Conservation (phyloP, 2,888 invertebrate genomes). For the Dolichomitus sp. region DNA sequence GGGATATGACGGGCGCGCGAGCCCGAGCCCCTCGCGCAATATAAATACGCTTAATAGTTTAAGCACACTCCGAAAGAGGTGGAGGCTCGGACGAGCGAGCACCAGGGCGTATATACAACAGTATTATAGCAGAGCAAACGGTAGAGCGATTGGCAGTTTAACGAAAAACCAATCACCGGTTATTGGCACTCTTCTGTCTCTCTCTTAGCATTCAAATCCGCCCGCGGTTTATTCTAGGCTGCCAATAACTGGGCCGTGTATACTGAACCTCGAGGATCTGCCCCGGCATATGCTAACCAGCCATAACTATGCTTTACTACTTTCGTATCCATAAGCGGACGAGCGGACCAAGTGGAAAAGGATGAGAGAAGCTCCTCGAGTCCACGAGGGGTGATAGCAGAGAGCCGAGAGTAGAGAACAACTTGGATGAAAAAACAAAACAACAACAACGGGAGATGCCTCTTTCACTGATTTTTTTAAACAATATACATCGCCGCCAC, state of each 20-base stretch:
- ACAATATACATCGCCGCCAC: conserved; percentile 49
- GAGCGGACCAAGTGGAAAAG: conserved; percentile 15
- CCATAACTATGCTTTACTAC: conserved; percentile 84
- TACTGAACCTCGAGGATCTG: conserved; percentile 16
- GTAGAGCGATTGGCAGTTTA: conserved; percentile 32
- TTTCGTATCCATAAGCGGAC: conserved; percentile 73
- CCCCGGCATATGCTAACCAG: conserved; percentile 83
- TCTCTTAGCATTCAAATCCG: background rate
- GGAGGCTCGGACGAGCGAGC: conserved; percentile 61
- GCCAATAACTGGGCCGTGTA: conserved; percentile 5
- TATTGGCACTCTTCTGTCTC: conserved; percentile 23
- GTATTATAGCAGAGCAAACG: conserved; percentile 33
- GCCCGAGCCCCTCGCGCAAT: conserved; percentile 78
- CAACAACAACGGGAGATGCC: conserved; percentile 3
- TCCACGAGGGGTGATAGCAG: conserved; percentile 48
- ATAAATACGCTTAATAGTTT: conserved; percentile 86
- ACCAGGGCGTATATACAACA: conserved; percentile 25
- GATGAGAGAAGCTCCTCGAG: conserved; percentile 36
- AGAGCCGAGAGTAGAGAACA: conserved; percentile 28
- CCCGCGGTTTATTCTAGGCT: background rate
- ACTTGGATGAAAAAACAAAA: background rate
- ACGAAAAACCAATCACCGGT: conserved; percentile 37
- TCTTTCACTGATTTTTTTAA: conserved; percentile 60
- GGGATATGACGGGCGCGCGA: conserved; percentile 53
- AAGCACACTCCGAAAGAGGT: conserved; percentile 81